Evolutionary conservation across 1,140 invertebrate species (phyloP).

Genomic region (Nasonia longicornis): DNA sequence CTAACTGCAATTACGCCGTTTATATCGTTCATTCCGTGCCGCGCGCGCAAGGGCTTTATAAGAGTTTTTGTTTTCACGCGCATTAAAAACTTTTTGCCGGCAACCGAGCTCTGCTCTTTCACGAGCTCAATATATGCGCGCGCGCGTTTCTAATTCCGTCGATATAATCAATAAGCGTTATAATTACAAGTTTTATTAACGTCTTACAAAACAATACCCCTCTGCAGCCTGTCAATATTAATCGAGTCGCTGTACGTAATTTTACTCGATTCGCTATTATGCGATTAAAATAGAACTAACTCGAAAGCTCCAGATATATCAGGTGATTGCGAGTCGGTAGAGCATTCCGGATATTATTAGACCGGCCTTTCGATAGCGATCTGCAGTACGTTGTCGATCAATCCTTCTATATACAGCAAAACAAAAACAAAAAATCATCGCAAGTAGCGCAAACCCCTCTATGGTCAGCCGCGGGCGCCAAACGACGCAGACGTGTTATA

Average conservation of each 20-base stretch:
- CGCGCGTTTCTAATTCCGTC: not conserved
- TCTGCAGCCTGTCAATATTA: not conserved
- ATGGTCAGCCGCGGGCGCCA: not conserved
- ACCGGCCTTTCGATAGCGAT: too few relatives aligned
- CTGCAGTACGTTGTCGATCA: too few relatives aligned
- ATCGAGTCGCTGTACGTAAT: not conserved
- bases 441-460: not conserved
- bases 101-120: not conserved
- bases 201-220: too few relatives aligned
- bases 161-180: too few relatives aligned
- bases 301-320: not conserved
- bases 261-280: not conserved
- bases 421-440: too few relatives aligned
- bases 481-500: not conserved
- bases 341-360: not conserved
- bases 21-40: slow-evolving; percentile 6
- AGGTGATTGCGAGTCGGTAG: not conserved
- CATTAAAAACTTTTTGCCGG: not conserved
- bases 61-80: not conserved
- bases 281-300: not conserved
- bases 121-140: not conserved
- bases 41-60: too few relatives aligned
- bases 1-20: not conserved
- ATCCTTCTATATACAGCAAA: too few relatives aligned
- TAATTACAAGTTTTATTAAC: not conserved